Evolutionary conservation across 2,888 invertebrate genomes (phyloP).

Genomic region (Apamea monoglypha): DNA sequence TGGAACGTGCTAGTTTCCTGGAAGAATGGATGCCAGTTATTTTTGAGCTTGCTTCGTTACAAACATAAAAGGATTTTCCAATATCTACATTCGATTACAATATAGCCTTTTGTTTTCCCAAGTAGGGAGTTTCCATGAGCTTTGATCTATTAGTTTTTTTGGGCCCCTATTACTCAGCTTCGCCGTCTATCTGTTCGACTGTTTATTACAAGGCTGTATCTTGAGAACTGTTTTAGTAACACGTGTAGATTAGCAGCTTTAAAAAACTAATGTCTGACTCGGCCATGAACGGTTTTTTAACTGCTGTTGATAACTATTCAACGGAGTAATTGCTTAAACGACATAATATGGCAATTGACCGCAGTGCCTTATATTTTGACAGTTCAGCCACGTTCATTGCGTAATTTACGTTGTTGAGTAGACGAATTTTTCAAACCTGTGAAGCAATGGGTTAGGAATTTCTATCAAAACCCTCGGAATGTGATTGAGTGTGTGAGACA

Average conservation of each 20-base stretch:
- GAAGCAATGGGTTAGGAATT: background rate
- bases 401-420: background rate
- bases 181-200: background rate
- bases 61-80: background rate
- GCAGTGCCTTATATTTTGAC: background rate
- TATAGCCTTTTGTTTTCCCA: background rate
- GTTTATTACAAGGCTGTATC: background rate
- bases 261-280: background rate
- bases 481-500: background rate
- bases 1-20: conserved; percentile 77
- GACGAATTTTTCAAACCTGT: background rate
- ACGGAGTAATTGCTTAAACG: too few relatives aligned
- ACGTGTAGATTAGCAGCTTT: background rate
- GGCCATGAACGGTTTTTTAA: background rate
- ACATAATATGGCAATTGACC: background rate
- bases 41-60: background rate
- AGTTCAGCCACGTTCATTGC: background rate
- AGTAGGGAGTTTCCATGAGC: background rate
- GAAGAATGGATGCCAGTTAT: background rate
- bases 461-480: background rate
- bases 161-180: background rate
- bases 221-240: background rate
- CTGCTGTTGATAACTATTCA: too few relatives aligned
- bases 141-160: background rate
- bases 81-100: background rate